Evolutionary conservation across 2,888 invertebrate species (phyloP).

Genomic region (Pharmacophagus antenor): DNA sequence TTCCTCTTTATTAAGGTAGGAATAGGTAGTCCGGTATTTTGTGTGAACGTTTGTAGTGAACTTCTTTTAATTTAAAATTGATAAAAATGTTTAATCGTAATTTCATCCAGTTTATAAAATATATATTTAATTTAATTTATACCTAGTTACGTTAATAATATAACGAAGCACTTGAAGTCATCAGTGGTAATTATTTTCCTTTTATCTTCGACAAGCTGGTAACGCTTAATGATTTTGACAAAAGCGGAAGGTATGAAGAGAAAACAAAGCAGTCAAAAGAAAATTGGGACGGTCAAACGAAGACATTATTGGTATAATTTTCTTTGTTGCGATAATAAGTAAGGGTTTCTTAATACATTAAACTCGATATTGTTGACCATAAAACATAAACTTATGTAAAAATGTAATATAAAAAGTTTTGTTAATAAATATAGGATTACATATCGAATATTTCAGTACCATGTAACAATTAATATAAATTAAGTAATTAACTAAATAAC

Average conservation of each 20-base stretch:
- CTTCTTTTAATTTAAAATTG: too few relatives aligned
- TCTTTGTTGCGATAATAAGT: constrained; percentile 56
- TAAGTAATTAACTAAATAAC: too few relatives aligned
- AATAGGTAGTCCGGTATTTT: too few relatives aligned
- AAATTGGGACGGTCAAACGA: constrained; percentile 53
- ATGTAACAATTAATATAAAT: too few relatives aligned
- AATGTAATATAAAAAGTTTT: too few relatives aligned
- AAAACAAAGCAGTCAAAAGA: constrained; percentile 60
- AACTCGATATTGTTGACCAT: constrained; percentile 1
- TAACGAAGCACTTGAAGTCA: constrained; percentile 43
- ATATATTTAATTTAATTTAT: background rate
- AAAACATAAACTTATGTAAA: background rate
- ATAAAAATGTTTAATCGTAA: too few relatives aligned
- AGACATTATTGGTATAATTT: constrained; percentile 53
- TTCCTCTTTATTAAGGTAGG: too few relatives aligned
- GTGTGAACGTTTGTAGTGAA: too few relatives aligned
- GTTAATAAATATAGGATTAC: background rate
- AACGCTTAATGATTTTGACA: constrained; percentile 58
- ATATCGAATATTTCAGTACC: too few relatives aligned
- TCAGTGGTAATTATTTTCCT: constrained; percentile 60
- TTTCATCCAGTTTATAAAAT: background rate
- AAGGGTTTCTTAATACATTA: constrained; percentile 24
- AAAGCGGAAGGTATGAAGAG: constrained; percentile 46
- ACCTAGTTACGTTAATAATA: too few relatives aligned
- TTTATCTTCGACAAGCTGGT: constrained; percentile 55